phyloP scores from a whole-genome alignment of 2,888 invertebrate genomes.

The Macrosiphum euphorbiae region DNA sequence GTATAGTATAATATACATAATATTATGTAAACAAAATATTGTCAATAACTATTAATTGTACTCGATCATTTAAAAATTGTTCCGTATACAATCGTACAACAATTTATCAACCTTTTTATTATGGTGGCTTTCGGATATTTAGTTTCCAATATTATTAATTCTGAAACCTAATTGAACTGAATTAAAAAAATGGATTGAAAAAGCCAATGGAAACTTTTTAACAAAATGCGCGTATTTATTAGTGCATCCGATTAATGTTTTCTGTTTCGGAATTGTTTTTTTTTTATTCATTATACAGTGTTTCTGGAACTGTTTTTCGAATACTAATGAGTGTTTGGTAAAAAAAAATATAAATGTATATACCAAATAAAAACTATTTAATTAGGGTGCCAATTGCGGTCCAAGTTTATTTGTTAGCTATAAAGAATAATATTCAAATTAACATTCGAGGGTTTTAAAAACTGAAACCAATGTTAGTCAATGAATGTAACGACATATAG shows the following conservation, averaged over 20 bases:
- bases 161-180: slow-evolving; percentile 56
- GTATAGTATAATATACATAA: not conserved
- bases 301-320: slow-evolving; percentile 43
- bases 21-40: not conserved
- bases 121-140: slow-evolving; percentile 26
- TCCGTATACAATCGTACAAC: not conserved
- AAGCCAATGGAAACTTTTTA: slow-evolving; percentile 50
- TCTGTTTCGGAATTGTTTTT: slow-evolving; percentile 54
- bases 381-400: slow-evolving; percentile 61
- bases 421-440: slow-evolving; percentile 63
- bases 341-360: slow-evolving; percentile 8
- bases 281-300: slow-evolving; percentile 50
- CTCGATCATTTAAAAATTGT: not conserved
- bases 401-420: slow-evolving; percentile 49
- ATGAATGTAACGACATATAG: slow-evolving; percentile 5
- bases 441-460: slow-evolving; percentile 40
- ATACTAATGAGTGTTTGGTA: slow-evolving; percentile 55
- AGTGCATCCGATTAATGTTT: slow-evolving; percentile 64
- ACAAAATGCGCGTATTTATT: slow-evolving; percentile 54
- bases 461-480: slow-evolving; percentile 24
- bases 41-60: not conserved
- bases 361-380: slow-evolving; percentile 53
- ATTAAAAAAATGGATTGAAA: slow-evolving; percentile 41
- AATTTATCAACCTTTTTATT: slow-evolving; percentile 30
- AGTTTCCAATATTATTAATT: slow-evolving; percentile 53